Evolutionary conservation across 2,888 invertebrate species (phyloP), one percentile per base, ranked within the genome.

Genomic region (Gastrophysa polygoni): DNA sequence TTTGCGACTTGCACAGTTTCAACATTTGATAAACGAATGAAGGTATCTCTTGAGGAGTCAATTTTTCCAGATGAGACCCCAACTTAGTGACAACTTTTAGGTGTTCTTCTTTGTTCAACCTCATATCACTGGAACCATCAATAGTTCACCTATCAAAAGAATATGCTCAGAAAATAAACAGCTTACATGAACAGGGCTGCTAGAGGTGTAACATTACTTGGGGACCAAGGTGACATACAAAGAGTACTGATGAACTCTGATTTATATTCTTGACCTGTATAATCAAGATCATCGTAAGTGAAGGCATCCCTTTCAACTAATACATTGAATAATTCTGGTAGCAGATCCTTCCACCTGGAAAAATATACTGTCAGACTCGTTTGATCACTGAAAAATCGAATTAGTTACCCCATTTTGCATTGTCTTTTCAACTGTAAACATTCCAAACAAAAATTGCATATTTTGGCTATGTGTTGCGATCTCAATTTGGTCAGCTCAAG

Each of bases 101-200:
- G 71, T 88, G 88, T 70, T 89, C 87, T 54, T 83, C 83, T 54
- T 85, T 85, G 0, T 84, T 82, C 58, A 90, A 72, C 16, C 85
- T 82, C 75, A 88, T 84, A 69, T 88, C 87, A 49, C 89, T 89
- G 56, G 51, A 71, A 64, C 62, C 3, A 60, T 16, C 2, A n/a
- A 56, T 20, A 8, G 29, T 46, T 10, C 28, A 48, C 10, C 46
- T 43, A 48, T 28, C 6, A 58, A 17, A 18, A 43, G 38, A 11
- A 1, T 18, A 16, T 49, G n/a, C 7, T 14, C 21, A 34, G 21
- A 17, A 34, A 48, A 57, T 34, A 17, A 29, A 20, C 46, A 17
- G 50, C 78, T 78, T 77, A 91, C 90, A 84, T 85, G 75, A 90
- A 90, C 88, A 90, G 89, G 68, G 87, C 83, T 56, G 88, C 83